A percentile compares a stretch with the other conserved stretches of the same genome.
These are phyloP conservation scores for Eucera pruinosa DNA, from an alignment of 2,888 invertebrate genomes.

Conservation along the genomic window DNA sequence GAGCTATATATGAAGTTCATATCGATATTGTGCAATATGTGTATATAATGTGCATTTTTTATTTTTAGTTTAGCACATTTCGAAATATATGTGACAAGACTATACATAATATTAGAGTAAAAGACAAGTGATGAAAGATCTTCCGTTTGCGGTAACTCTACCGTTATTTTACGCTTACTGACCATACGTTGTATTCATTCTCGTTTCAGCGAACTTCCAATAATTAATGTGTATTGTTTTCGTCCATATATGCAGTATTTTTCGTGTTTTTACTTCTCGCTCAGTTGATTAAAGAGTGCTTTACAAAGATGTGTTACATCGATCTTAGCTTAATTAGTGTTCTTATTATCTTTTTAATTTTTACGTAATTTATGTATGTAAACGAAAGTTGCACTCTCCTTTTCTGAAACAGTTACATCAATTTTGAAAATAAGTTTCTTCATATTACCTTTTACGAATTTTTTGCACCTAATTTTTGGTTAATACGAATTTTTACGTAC, in stretches of 20 bases:
- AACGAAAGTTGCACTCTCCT: too few relatives aligned
- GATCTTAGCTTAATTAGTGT: background rate
- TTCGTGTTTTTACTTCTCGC: constrained; percentile 1
- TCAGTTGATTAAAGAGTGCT: background rate
- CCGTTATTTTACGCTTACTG: constrained; percentile 51
- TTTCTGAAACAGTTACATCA: background rate
- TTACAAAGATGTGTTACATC: background rate
- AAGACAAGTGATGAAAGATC: constrained; percentile 24
- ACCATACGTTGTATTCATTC: constrained; percentile 41
- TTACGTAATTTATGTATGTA: background rate
- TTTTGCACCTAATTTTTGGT: too few relatives aligned
- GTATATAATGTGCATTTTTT: background rate
- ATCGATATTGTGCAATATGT: background rate
- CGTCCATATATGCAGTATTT: background rate
- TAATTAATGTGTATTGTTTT: constrained; percentile 30
- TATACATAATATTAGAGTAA: constrained; percentile 1
- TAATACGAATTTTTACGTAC: background rate
- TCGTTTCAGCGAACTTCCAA: constrained; percentile 31
- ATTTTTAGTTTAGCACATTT: background rate
- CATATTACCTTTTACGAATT: too few relatives aligned
- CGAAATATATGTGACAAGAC: background rate
- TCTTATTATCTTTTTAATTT: background rate
- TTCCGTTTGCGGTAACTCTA: constrained; percentile 31
- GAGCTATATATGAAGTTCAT: background rate
- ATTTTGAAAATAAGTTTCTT: too few relatives aligned